Evolutionary conservation across 2,113 vertebrate species (phyloP), one percentile per base, ranked within the genome.

Genomic region (Propithecus coquereli): DNA sequence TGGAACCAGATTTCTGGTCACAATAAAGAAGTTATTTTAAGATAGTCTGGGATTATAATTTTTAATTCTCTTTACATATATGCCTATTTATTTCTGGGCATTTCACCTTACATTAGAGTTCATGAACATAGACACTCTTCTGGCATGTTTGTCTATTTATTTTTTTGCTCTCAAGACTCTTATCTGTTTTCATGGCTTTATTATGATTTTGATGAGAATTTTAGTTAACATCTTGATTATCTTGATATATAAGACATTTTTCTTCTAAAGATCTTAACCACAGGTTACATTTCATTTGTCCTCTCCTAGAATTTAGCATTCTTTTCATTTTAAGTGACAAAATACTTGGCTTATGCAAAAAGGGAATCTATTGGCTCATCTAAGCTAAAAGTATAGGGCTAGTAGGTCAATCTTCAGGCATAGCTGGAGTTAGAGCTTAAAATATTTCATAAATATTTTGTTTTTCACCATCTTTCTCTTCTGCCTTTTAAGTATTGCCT

Each of bases 141-240:
- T 74, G 22, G 32, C 25, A 47, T 89, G 93, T 87, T n/a, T 57
- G 32, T 59, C 40, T 86, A 59, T 86, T 43, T 43, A 43, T 43
- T 79, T 96, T 96, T 74, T 52, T 80, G 17, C 23, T 87, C 6
- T 92, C 32, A 63, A 74, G 32, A 52, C 32, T 74, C n/a, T 87
- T 52, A 40, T 34, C 30, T 63, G 10, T 94, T 80, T 93, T 95
- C 27, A 90, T 80, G 40, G 25, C 27, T 85, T 68, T 90, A 61
- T 93, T 95, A 90, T 13, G 52, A 80, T 90, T 92, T 70, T 83
- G 45, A 83, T 90, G 40, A 86, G 47, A 73, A 73, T 90, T 97
- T 95, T 59, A 63, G 68, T 94, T 59, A 92, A 40, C 13, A 34
- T 13, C 30, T 10, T 79, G n/a, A 63, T 84, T 50, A 84, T 63